Evolutionary conservation across 92 coral and sea anemone genomes (phyloP), one percentile per base, ranked within the genome.

Genomic region (Palythoa grandiflora): DNA sequence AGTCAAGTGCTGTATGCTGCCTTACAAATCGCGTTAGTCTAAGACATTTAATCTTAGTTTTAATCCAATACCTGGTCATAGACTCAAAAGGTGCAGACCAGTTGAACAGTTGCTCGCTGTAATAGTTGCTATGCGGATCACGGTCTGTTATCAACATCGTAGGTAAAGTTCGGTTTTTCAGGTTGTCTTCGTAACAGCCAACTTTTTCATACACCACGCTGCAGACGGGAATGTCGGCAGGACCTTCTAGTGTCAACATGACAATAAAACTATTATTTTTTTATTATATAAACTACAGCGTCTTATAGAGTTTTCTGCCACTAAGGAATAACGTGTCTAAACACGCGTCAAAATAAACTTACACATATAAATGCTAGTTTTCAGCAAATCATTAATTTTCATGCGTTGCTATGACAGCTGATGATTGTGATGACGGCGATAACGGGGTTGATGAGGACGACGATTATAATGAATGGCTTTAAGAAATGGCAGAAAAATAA

Each of bases 61-160:
- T 16, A 61, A 61, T 5, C 6, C 28, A 4, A 28, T 61, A 94
- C 97, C 97, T 90, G n/a, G 90, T 85, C 50, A 93, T 73, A 70
- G 93, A 94, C 16, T 85, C 84, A 2, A 78, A 78, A 57, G 91
- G 93, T 51, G 90, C 84, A 3, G 75, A 73, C 97, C 97, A 94
- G 65, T 89, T 83, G n/a, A 94, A 85, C 20, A 40, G 6, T 17
- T 53, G 47, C 10, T 87, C 92, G 8, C 86, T 89, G 16, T 36
- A 76, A 21, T 68, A 10, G 19, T 72, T 55, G 89, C 68, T 84
- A 12, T 28, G 39, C 5, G 83, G 75, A 51, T 87, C 93, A 20
- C 97, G 92, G 80, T 92, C 97, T 15, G 88, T 94, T 68, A 94
- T 17, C 55, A 94, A 87, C 37, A 94, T 84, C 74, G 88, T 44